phyloP scores from a whole-genome alignment of 92 coral and sea anemone genomes.

The Scolanthus callimorphus region DNA sequence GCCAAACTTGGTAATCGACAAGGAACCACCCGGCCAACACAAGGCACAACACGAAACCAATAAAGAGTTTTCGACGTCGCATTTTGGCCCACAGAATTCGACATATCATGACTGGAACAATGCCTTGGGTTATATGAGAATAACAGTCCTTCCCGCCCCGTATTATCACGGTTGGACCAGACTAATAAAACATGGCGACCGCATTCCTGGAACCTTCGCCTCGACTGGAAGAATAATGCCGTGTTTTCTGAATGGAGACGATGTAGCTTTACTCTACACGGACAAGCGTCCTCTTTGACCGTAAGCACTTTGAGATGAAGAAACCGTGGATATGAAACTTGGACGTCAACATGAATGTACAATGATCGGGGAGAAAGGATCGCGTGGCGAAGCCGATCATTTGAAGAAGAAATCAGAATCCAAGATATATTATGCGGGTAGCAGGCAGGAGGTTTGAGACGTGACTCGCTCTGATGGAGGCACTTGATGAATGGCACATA shows the following conservation, averaged over 20 bases:
- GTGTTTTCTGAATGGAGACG: background rate
- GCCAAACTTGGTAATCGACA: slow-evolving; percentile 13
- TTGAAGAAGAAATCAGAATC: too few species aligned
- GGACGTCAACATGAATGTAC: background rate
- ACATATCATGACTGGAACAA: slow-evolving; percentile 21
- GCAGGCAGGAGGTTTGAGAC: too few species aligned
- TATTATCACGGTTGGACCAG: slow-evolving; percentile 3
- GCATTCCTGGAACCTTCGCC: background rate
- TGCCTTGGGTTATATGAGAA: background rate
- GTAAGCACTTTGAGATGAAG: background rate
- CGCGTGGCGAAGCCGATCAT: background rate
- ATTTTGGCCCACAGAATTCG: slow-evolving; percentile 19
- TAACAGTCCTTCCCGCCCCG: slow-evolving; percentile 12
- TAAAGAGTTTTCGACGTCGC: slow-evolving; percentile 18
- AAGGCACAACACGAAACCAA: slow-evolving; percentile 7
- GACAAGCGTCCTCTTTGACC: background rate
- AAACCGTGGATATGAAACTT: background rate
- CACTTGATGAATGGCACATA: too few species aligned
- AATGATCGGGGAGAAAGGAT: too few species aligned
- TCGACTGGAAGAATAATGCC: background rate
- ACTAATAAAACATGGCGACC: slow-evolving; percentile 1
- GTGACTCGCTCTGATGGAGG: too few species aligned
- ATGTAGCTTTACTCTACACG: background rate
- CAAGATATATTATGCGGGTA: too few species aligned
- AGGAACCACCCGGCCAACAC: slow-evolving; percentile 22